phyloP scores from a whole-genome alignment of 2,888 invertebrate genomes.

The Rotaria sp. region DNA sequence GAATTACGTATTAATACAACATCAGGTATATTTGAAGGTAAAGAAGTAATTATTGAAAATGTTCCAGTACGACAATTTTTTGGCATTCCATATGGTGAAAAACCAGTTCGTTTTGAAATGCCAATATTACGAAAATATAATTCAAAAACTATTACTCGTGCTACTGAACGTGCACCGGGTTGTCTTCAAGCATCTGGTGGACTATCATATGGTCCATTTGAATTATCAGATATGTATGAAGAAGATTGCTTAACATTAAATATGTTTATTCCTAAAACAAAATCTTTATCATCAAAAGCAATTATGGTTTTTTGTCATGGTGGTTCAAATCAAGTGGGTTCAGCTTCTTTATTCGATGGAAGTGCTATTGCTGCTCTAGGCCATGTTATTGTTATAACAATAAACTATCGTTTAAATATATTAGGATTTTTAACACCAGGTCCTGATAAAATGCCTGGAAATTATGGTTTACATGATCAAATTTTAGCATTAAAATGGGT shows the following conservation, averaged over 20 bases:
- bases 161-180: background rate
- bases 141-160: background rate
- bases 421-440: constrained; percentile 35
- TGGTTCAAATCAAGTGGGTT: constrained; percentile 37
- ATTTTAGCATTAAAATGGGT: constrained; percentile 36
- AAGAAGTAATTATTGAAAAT: constrained; percentile 29
- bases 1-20: constrained; percentile 14
- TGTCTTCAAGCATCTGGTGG: constrained; percentile 34
- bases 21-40: constrained; percentile 25
- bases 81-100: constrained; percentile 38
- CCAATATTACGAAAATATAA: constrained; percentile 30
- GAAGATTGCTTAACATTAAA: constrained; percentile 36
- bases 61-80: constrained; percentile 6
- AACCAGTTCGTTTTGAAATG: constrained; percentile 32
- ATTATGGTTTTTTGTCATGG: constrained; percentile 38
- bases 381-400: constrained; percentile 34
- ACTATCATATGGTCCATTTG: constrained; percentile 37
- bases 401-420: constrained; percentile 36
- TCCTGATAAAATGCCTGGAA: background rate
- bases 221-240: constrained; percentile 33
- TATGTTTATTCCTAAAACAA: constrained; percentile 23
- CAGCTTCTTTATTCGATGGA: constrained; percentile 32
- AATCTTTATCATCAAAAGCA: background rate
- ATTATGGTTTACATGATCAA: constrained; percentile 39
- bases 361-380: constrained; percentile 35